Base-by-base conservation (phyloP, 2,888 invertebrate genomes). In the Dynastes hyllus region DNA sequence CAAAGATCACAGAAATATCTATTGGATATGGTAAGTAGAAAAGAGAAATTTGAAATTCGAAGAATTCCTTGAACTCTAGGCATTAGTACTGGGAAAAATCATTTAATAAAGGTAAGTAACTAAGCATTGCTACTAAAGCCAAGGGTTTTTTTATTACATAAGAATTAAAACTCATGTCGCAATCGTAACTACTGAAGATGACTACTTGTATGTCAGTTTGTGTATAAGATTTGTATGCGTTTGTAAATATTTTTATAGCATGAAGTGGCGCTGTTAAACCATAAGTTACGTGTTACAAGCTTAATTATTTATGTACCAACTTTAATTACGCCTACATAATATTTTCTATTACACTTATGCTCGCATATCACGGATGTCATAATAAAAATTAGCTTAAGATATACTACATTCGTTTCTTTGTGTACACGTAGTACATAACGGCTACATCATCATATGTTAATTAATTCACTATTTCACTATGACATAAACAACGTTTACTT, bases 401-500 rank as follows among this genome's bases (percentile, higher is more conserved):
- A 58, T 71, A 71, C 50, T 40, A 40, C 29, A 37, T 16, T 53
- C 55, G 9, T 13, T 37, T 58, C 58, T 58, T 55, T 27, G 32
- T 58, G 29, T 29, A 51, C n/a, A 29, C 16, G 29, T 55, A 22
- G 22, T 22, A 70, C 53, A 11, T 32, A 70, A 32, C 55, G 45
- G 55, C 27, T 55, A 71, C 71, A 71, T 27, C 70, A 55, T n/a
- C 53, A 9, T 55, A 16, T 32, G 55, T 71, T 71, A 71, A 71
- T 71, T 71, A 71, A 71, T 71, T 71, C 71, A 58, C 37, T 71
- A 71, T 71, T 71, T 58, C 58, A 71, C 58, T 71, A 71, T 71
- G 58, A 71, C 32, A 40, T 32, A 53, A 71, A 27, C 58, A 58
- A 58, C 58, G 55, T 71, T 71, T 58, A 58, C 55, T 71, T 58